phyloP scores from a whole-genome alignment of 2,888 invertebrate species.

The Parasteatoda lunata region DNA sequence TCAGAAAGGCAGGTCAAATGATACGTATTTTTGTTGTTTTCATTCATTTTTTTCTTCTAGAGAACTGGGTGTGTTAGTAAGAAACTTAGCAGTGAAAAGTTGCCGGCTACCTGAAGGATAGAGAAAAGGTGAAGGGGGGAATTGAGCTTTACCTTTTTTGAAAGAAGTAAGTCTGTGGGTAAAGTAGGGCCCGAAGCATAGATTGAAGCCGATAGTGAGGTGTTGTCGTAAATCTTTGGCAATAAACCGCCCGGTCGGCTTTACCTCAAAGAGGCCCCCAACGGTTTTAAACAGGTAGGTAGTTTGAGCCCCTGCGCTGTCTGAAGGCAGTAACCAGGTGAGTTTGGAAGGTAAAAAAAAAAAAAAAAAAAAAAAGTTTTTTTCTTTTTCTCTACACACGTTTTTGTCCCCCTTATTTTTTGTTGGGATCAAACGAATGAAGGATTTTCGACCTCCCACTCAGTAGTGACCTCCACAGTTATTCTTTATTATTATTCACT shows the following conservation, averaged over 20 bases:
- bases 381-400: no score
- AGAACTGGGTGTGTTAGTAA: conserved; percentile 60
- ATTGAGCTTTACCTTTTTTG: conserved; percentile 4
- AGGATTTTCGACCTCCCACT: no score
- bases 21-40: conserved; percentile 16
- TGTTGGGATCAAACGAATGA: no score
- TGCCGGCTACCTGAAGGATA: conserved; percentile 40
- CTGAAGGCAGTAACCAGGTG: not conserved
- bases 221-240: conserved; percentile 52
- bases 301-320: not conserved
- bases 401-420: no score
- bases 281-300: not conserved
- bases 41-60: not conserved
- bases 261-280: conserved; percentile 44
- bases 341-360: no score
- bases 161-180: conserved; percentile 1
- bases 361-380: no score
- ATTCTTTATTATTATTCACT: no score
- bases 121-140: not conserved
- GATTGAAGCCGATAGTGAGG: conserved; percentile 31
- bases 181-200: conserved; percentile 3
- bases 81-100: conserved; percentile 16
- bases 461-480: no score
- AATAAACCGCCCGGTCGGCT: conserved; percentile 40
- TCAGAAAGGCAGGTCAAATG: conserved; percentile 40